Base-by-base conservation (phyloP, 2,888 invertebrate genomes). In the Augochlorella aurata region DNA sequence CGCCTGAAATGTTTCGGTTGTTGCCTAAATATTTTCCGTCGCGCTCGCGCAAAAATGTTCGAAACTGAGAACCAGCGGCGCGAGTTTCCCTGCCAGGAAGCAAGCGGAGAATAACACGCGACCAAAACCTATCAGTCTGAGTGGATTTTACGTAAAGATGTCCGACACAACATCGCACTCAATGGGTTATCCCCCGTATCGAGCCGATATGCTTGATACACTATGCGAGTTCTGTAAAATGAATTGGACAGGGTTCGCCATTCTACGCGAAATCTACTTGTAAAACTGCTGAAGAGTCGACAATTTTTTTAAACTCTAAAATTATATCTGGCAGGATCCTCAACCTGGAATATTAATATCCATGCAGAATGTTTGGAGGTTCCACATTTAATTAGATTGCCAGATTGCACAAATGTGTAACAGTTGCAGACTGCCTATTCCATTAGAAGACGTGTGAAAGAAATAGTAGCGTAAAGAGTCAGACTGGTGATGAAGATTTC, bases 101-200 rank as follows among this genome's bases (percentile, higher is more conserved):
- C 67, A 12, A 21, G 38, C 38, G 38, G 45, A 29, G 50, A 38
- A 18, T 65, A 58, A 63, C 44, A 73, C 29, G 76, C 65, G 45
- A 83, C 63, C 71, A 67, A 83, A 77, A 79, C 74, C 83, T 79
- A 83, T 83, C 83, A 77, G 83, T 71, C 75, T 74, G 83, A 83
- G 83, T 83, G 83, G 83, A 83, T 83, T 63, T 63, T 83, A 83
- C 83, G 83, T 68, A 79, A 83, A 83, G 83, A 82, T 79, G 83
- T 83, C 71, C 45, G 83, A 83, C 83, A 83, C 75, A 83, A 74
- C 83, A 83, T 83, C 73, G 83, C 83, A 83, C 83, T 83, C 83
- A 83, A 76, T 83, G 83, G 63, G 83, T 83, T 83, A 83, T 71
- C 74, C 70, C 58, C 70, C 16, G 66, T 71, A 47, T 29, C 61